Percentiles rank a stretch among this genome's conserved stretches.
phyloP scores from a whole-genome alignment of 2,797 vertebrate species.

The Leptoclinus maculatus region DNA sequence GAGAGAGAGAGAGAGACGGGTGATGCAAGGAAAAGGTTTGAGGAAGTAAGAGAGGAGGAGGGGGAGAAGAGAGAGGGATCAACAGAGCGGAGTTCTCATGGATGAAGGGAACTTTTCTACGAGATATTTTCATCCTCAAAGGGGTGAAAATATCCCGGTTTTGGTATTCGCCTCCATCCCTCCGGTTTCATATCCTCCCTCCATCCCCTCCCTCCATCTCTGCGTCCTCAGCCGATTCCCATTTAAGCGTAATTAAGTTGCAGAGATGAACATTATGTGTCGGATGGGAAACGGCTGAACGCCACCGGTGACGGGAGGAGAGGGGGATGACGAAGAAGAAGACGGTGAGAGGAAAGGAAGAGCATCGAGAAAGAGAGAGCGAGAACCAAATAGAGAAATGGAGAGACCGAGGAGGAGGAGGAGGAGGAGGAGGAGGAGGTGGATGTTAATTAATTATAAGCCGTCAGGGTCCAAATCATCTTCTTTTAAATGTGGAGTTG shows the following conservation, averaged over 20 bases:
- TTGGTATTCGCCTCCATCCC: not conserved
- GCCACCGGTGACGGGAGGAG: constrained; percentile 38
- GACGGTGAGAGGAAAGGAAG: not conserved
- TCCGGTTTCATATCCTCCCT: constrained; percentile 15
- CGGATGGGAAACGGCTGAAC: constrained; percentile 47
- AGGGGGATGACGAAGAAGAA: constrained; percentile 68
- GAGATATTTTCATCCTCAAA: constrained; percentile 4
- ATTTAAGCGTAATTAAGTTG: constrained; percentile 56
- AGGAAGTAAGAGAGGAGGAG: not conserved
- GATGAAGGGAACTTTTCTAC: not conserved
- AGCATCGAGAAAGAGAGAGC: not conserved
- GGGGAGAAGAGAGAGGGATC: not conserved
- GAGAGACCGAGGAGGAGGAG: constrained; percentile 4
- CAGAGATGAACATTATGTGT: constrained; percentile 39
- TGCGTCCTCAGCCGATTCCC: constrained; percentile 19
- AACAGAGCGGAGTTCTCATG: constrained; percentile 10
- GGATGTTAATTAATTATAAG: constrained; percentile 92
- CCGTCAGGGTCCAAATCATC: constrained; percentile 94
- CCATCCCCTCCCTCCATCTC: constrained; percentile 11
- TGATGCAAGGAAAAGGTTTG: constrained; percentile 29
- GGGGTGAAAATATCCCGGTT: not conserved
- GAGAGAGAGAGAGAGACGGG: constrained; percentile 25
- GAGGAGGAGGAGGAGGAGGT: constrained; percentile 22
- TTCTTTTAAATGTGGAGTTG: constrained; percentile 91
- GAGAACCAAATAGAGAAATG: constrained; percentile 84